Evolutionary conservation across 1,140 invertebrate genomes (phyloP).

Genomic region (Drosophila albomicans): DNA sequence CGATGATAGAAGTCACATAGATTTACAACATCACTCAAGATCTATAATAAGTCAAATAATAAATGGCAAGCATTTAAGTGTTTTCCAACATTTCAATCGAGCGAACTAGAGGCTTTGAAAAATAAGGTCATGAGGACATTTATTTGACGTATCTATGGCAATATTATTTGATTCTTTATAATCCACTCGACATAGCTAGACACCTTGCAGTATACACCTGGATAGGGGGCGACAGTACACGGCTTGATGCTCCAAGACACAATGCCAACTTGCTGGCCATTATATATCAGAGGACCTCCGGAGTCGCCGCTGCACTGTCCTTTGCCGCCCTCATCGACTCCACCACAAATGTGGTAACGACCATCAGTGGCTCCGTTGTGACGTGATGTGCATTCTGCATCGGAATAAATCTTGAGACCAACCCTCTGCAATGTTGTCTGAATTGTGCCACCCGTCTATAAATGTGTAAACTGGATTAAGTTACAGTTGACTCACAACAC

Average conservation of each 20-base stretch:
- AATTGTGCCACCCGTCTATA: slow-evolving; percentile 77
- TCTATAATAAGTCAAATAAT: too few relatives aligned
- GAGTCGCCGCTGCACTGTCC: slow-evolving; percentile 86
- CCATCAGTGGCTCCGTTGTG: slow-evolving; percentile 65
- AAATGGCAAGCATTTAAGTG: too few relatives aligned
- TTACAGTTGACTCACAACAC: neutral
- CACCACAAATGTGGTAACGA: slow-evolving; percentile 84
- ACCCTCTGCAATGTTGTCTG: slow-evolving; percentile 82
- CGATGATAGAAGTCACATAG: too few relatives aligned
- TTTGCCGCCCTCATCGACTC: slow-evolving; percentile 84
- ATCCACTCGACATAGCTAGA: slow-evolving; percentile 85
- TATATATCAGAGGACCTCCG: slow-evolving; percentile 84
- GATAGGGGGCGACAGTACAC: slow-evolving; percentile 83
- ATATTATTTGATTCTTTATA: slow-evolving; percentile 56
- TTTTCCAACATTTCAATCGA: too few relatives aligned
- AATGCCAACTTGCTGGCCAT: slow-evolving; percentile 80
- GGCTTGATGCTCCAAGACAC: slow-evolving; percentile 85
- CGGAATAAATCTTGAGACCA: slow-evolving; percentile 77
- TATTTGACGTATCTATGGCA: slow-evolving; percentile 49
- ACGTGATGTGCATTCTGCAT: slow-evolving; percentile 68
- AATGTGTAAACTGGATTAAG: neutral
- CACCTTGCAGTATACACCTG: slow-evolving; percentile 86
- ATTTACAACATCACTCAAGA: too few relatives aligned
- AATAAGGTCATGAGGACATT: too few relatives aligned
- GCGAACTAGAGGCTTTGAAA: too few relatives aligned